Evolutionary conservation across 2,113 vertebrate genomes (phyloP), one percentile per base, ranked within the genome.

Genomic region (Oceanodroma tethys): DNA sequence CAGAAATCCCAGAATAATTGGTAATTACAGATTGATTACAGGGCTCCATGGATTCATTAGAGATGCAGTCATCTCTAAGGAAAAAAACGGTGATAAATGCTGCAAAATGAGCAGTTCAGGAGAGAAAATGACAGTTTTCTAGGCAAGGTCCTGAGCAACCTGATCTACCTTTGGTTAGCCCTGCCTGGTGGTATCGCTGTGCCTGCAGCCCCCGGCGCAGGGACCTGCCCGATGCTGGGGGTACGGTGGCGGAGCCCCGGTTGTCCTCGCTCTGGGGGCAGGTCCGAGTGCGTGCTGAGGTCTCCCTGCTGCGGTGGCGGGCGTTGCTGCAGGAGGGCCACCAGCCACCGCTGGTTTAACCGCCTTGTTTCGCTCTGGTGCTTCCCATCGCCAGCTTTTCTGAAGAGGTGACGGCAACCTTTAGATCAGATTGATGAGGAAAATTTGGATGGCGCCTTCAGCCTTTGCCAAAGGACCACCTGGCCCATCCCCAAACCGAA

Each of bases 201-300:
- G 63, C 30, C 26, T 47, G 26, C n/a, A 65, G 0, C 2, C 3
- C 72, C 53, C 53, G 15, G 55, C 73, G 68, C 29, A 9, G 29
- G 21, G 34, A 43, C 47, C 12, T 34, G 36, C 34, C 29, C 2
- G 1, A 50, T 11, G 36, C 50, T n/a, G 11, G 27, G 47, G 55
- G 6, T 14, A 4, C 19, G 11, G 13, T 21, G 40, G 26, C 17
- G 17, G 53, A 43, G 12, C 42, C 34, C 29, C 2, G 2, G 14
- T n/a, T 62, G 29, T 45, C 60, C 67, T 73, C 0, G 0, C 34
- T 7, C 27, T 16, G 43, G 62, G 17, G n/a, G n/a, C n/a, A n/a
- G 47, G 23, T 55, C 42, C 53, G 16, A 30, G 15, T 6, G 19
- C 0, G 0, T 18, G 45, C 58, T n/a, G 74, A 81, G 85, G 11